phyloP scores from a whole-genome alignment of 1,140 invertebrate species.

The Teleopsis dalmanni region DNA sequence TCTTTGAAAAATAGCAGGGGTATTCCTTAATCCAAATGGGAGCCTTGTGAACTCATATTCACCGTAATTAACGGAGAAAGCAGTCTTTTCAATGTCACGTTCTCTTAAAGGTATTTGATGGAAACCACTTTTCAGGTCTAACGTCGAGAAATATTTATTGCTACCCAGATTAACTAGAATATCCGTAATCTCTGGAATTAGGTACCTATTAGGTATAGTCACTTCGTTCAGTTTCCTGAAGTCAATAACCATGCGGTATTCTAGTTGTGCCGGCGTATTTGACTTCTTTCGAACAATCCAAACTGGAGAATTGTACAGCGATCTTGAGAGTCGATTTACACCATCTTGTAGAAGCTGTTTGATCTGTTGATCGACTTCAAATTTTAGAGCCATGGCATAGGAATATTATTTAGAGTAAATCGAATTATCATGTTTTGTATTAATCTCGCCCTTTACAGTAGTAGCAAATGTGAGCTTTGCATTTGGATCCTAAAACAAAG shows the following conservation, averaged over 20 bases:
- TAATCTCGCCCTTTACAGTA: background rate
- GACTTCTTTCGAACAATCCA: conserved; percentile 7
- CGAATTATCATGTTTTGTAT: background rate
- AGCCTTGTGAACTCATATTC: no score
- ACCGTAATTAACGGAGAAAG: no score
- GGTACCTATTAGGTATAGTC: conserved; percentile 13
- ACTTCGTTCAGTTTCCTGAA: conserved; percentile 11
- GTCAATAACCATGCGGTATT: conserved; percentile 1
- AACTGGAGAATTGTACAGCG: conserved; percentile 3
- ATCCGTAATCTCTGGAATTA: conserved; percentile 18
- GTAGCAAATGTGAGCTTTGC: no score
- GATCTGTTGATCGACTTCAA: background rate
- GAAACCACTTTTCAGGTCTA: conserved; percentile 21
- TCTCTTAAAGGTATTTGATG: conserved; percentile 19
- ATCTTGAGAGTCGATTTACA: background rate
- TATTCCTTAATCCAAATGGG: conserved; percentile 35
- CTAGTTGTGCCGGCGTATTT: background rate
- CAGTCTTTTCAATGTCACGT: conserved; percentile 14
- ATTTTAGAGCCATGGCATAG: background rate
- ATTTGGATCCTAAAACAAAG: no score
- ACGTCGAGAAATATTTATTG: conserved; percentile 17
- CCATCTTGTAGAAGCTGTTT: background rate
- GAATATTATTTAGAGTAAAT: conserved; percentile 2
- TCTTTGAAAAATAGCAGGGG: conserved; percentile 21
- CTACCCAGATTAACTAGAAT: conserved; percentile 16